These are phyloP conservation scores for Himantopus leucocephalus DNA, from an alignment of 2,113 vertebrate genomes.

Conservation along the genomic window DNA sequence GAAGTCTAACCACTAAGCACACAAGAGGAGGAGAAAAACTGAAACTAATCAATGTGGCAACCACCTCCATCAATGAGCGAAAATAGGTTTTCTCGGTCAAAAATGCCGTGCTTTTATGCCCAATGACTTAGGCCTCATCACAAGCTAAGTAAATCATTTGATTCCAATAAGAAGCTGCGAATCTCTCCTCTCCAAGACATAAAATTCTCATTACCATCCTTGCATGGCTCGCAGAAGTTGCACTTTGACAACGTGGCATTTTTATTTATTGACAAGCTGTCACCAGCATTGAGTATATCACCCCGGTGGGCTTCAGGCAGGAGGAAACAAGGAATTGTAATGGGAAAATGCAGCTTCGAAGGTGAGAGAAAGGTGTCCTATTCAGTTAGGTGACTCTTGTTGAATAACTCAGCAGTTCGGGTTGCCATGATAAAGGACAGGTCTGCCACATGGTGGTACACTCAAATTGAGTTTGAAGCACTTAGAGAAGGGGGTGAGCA, in stretches of 20 bases:
- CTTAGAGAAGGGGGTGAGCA: not conserved
- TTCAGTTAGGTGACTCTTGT: not conserved
- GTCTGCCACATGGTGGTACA: not conserved
- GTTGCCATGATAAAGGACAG: not conserved
- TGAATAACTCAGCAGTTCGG: not conserved
- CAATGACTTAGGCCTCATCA: not conserved
- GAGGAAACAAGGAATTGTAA: not conserved
- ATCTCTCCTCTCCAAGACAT: slow-evolving; percentile 8
- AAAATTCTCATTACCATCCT: slow-evolving; percentile 32
- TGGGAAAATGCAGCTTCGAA: not conserved
- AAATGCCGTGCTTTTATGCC: not conserved
- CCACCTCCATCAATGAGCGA: not conserved
- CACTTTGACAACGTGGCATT: not conserved
- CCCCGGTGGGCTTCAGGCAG: not conserved
- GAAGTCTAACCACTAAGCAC: not conserved
- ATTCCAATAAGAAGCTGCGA: slow-evolving; percentile 1
- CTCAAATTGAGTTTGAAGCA: not conserved
- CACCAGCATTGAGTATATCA: not conserved
- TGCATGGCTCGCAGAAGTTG: not conserved
- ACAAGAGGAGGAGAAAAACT: not conserved
- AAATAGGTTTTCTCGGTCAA: slow-evolving; percentile 23
- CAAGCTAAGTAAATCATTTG: slow-evolving; percentile 28
- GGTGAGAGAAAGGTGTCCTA: not conserved
- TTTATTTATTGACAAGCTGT: slow-evolving; percentile 34
- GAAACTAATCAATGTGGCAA: not conserved